Evolutionary conservation across 2,797 vertebrate genomes (phyloP), one percentile per base, ranked within the genome.

Genomic region (Rhabdophis nuchalis): DNA sequence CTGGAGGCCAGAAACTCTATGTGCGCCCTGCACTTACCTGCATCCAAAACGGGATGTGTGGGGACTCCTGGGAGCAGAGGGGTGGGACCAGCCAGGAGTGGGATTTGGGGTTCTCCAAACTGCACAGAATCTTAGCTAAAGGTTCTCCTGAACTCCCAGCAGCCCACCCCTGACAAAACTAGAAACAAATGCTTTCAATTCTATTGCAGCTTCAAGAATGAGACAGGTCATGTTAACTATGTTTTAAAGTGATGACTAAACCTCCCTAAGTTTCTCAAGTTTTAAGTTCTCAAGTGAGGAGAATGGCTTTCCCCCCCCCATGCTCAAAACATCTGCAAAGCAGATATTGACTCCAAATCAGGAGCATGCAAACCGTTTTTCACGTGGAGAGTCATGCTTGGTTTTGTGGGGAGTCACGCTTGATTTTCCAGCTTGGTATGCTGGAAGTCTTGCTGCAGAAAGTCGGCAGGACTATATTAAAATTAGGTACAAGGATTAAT

Each of bases 321-420:
- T 25, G 29, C 13, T n/a, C 8, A 46, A 46, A 46, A 82, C 58
- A 60, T 20, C 68, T 53, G 68, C 27, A 8, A 90, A 89, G 56
- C 5, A 36, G 61, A 27, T 16, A 13, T 16, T 10, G 23, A 8
- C 29, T 54, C 29, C 16, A 86, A 16, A 54, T 54, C 85, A 56
- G 0, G 0, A 12, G 1, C 6, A 20, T 60, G 46, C 0, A 0
- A 46, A 32, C 11, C 57, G 14, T 91, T 52, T 89, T 64, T 46
- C 2, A 32, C 0, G 36, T 1, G 32, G 1, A 29, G 87, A 5
- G 36, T 82, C 36, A 82, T 2, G 20, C 20, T 82, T 46, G 20
- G 36, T 82, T 46, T 46, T 82, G 72, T 82, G 72, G 1, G 27
- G 86, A 5, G 72, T 46, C 36, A 82, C 5, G 23, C 20, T 46